Base-by-base conservation (phyloP, 2,888 invertebrate genomes). In the Aphodius granarius region DNA sequence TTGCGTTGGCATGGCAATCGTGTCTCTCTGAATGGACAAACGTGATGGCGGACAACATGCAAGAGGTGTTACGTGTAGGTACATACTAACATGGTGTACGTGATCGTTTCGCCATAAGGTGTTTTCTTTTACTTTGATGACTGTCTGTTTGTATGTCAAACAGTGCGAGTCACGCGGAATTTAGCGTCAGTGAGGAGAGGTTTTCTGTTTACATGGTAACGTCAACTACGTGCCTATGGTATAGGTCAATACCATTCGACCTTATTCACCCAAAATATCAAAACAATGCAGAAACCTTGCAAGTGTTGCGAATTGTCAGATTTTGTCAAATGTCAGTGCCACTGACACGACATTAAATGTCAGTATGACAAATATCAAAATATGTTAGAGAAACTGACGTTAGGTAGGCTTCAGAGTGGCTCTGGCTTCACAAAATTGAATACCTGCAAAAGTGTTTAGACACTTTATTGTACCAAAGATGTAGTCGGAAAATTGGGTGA, bases 31-130 rank as follows among this genome's bases (percentile, higher is more conserved):
- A 43, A 43, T 43, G 43, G 43, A 43, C 43, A 43, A 43, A 43
- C 43, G 43, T 43, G 43, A 43, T 43, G 71, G 19, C 19, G 18
- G 43, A 62, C 43, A 16, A 62, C 71, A 71, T 71, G 71, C 71
- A 71, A 63, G 15, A 64, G 68, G 71, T 22, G 74, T 74, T 21
- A 71, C 74, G 70, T 74, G 74, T 71, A 62, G 19, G 21, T 43
- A 74, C 74, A 63, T 62, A 13, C 13, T 43, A 70, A 74, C 71
- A 64, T 70, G 70, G 20, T 21, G 71, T 18, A 74, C 63, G 63
- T 71, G 74, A 63, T 22, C 22, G 66, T 16, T 9, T n/a, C 20
- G 65, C 23, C 43, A 2, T 9, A 23, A 23, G 43, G 43, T 3
- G 43, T 43, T 43, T 43, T 43, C 2, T n/a, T n/a, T n/a, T 43